phyloP scores from a whole-genome alignment of 2,113 vertebrate species.

The Caloenas nicobarica region DNA sequence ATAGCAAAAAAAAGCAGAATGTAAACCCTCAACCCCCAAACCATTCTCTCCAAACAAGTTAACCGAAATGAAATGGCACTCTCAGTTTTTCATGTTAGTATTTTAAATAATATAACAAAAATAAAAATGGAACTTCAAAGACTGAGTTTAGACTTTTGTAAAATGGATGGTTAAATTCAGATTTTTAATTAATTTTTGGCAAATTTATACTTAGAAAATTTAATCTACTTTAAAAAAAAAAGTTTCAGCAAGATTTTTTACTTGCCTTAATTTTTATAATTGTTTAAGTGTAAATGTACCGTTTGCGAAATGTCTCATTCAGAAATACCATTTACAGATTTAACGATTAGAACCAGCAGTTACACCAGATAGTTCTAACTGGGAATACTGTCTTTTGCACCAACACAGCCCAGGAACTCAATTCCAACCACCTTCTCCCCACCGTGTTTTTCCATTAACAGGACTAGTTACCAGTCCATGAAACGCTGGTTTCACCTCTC shows the following conservation, averaged over 20 bases:
- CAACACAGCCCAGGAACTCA: neutral
- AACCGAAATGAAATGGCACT: neutral
- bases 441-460: neutral
- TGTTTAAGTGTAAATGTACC: neutral
- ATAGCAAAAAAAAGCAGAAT: neutral
- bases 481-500: neutral
- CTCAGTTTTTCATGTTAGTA: neutral
- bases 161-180: neutral
- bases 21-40: neutral
- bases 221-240: neutral
- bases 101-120: neutral
- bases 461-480: neutral
- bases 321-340: neutral
- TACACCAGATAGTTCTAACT: neutral
- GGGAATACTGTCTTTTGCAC: neutral
- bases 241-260: neutral
- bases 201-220: neutral
- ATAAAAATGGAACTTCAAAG: neutral
- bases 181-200: neutral
- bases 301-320: neutral
- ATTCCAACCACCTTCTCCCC: neutral
- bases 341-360: neutral
- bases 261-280: neutral
- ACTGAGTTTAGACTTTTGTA: neutral
- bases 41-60: neutral